Percentiles rank a stretch among this genome's conserved stretches.
phyloP scores from a whole-genome alignment of 1,140 invertebrate genomes.

The Trichogramma pretiosum region DNA sequence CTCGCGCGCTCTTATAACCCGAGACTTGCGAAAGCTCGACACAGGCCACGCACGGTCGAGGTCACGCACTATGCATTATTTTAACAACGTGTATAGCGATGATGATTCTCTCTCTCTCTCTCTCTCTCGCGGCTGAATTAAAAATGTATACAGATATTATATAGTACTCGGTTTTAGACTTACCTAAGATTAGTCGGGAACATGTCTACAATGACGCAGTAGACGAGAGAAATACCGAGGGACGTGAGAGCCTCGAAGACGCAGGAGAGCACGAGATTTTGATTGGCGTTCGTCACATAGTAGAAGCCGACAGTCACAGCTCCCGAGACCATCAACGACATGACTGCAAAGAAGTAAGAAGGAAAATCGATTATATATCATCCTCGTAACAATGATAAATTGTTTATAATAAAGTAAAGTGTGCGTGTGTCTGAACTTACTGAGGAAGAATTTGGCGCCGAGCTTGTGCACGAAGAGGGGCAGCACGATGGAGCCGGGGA shows the following conservation, averaged over 20 bases:
- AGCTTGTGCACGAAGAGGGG: constrained; percentile 63
- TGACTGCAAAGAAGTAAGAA: constrained; percentile 47
- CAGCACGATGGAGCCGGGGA: constrained; percentile 63
- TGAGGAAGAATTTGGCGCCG: constrained; percentile 65
- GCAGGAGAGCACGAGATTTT: constrained; percentile 64
- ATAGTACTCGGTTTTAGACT: constrained; percentile 20
- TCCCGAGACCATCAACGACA: constrained; percentile 62
- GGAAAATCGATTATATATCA: neutral
- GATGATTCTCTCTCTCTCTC: too few relatives aligned
- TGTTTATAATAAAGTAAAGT: constrained; percentile 28
- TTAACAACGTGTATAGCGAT: too few relatives aligned
- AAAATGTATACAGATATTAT: too few relatives aligned
- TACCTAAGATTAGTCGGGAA: constrained; percentile 72
- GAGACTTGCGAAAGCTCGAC: too few relatives aligned
- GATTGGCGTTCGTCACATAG: constrained; percentile 58
- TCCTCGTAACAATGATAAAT: neutral
- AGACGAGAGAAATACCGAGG: constrained; percentile 63
- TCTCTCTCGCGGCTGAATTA: too few relatives aligned
- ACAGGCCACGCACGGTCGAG: too few relatives aligned
- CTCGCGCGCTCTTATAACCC: too few relatives aligned
- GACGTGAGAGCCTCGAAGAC: constrained; percentile 68
- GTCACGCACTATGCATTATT: too few relatives aligned
- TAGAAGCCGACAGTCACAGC: constrained; percentile 68
- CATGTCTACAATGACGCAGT: constrained; percentile 66
- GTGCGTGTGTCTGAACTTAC: constrained; percentile 42